Evolutionary conservation across 1,140 invertebrate species (phyloP), one percentile per base, ranked within the genome.

Genomic region (Aphaenogaster floridana): DNA sequence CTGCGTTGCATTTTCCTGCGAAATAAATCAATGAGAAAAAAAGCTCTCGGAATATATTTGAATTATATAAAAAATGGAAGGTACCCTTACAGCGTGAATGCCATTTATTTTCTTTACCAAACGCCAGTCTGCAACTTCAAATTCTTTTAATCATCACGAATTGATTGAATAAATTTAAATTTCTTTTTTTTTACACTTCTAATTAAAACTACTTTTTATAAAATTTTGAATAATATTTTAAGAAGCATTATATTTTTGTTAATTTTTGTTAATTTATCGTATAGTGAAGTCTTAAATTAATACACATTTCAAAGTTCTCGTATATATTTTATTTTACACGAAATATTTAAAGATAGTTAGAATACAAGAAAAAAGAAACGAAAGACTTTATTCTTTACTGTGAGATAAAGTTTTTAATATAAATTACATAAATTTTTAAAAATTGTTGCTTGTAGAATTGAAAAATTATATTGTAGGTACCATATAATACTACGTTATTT

Each of bases 31-130:
- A 88, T 86, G 21, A 85, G n/a, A 48, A 48, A 69, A 28, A 78
- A 61, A 54, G 17, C 48, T 57, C 68, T 69, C 45, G 17, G 34
- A 54, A 61, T 76, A 79, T 59, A 88, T 66, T 87, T 59, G 63
- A 88, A 74, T 76, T 61, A 76, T 84, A 84, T 83, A 17, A 74
- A 50, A 79, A 76, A 83, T 76, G 42, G n/a, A 61, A 61, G 42
- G 21, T 84, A 39, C 13, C 42, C 13, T 76, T 84, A 84, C 42
- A 50, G n/a, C 52, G 36, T 61, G 39, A 63, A 84, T 76, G 80
- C 54, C 80, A 61, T 76, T 83, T 83, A 48, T 83, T 76, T 84
- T 61, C 42, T 61, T 71, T 61, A 28, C 9, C 7, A 48, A 21
- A 15, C 42, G 42, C 7, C 54, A 61, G 15, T 48, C 15, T 64